Conservation (phyloP, 2,113 vertebrate species). For the Galeopterus variegatus region DNA sequence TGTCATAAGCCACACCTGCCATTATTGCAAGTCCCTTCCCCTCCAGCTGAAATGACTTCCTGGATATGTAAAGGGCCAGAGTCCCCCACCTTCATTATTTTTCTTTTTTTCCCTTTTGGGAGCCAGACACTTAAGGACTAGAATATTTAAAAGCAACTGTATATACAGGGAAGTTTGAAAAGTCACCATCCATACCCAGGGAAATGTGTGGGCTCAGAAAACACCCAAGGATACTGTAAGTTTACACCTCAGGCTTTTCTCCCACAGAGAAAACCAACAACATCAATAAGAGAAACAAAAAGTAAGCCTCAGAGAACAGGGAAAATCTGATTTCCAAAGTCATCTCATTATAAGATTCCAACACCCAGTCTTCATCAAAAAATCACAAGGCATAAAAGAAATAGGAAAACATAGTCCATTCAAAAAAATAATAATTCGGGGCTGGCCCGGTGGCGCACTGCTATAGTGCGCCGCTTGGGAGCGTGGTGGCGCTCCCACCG, state of each 20-base stretch:
- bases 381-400: neutral
- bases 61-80: neutral
- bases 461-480: too few species aligned
- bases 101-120: neutral
- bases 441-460: too few species aligned
- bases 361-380: neutral
- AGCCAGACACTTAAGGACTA: neutral
- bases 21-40: neutral
- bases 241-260: neutral
- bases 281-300: neutral
- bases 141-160: neutral
- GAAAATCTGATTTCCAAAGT: neutral
- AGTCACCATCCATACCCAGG: neutral
- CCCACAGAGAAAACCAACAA: too few species aligned
- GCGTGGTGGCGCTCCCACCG: too few species aligned
- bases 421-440: neutral
- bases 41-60: neutral
- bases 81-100: neutral
- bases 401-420: neutral
- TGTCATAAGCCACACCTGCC: neutral
- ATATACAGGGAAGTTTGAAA: neutral
- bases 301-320: neutral
- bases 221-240: neutral
- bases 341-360: neutral
- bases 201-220: neutral